These are phyloP conservation scores for Dryas iulia DNA, from an alignment of 1,140 invertebrate genomes.

Conservation along the genomic window DNA sequence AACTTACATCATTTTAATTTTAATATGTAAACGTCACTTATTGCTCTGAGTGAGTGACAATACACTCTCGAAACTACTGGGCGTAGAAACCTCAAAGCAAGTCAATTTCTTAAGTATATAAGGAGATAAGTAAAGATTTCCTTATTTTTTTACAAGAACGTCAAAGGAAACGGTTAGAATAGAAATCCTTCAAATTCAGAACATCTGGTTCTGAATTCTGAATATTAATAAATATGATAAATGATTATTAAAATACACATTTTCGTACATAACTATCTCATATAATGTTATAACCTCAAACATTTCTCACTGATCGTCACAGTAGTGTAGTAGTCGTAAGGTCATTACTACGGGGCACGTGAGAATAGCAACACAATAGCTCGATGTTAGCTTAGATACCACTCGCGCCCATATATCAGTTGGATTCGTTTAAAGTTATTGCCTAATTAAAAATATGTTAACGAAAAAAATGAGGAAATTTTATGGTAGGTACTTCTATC, in stretches of 20 bases:
- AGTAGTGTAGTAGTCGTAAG: conserved; percentile 25
- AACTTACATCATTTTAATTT: background rate
- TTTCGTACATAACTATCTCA: background rate
- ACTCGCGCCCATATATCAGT: conserved; percentile 13
- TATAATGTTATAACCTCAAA: background rate
- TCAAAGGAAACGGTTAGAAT: no score
- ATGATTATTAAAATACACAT: background rate
- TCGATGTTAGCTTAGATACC: conserved; percentile 26
- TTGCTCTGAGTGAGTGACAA: no score
- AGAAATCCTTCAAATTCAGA: no score
- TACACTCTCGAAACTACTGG: no score
- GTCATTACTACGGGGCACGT: conserved; percentile 57
- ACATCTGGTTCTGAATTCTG: no score
- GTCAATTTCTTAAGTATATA: no score
- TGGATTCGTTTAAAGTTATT: conserved; percentile 11
- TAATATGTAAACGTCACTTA: no score
- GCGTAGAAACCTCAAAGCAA: no score
- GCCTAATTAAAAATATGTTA: conserved; percentile 6
- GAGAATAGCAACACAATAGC: conserved; percentile 55
- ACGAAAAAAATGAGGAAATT: background rate
- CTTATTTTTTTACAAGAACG: no score
- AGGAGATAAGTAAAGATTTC: no score
- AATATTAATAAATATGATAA: no score
- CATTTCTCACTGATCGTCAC: background rate
- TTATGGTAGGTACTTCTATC: no score